Evolutionary conservation across 2,113 vertebrate species (phyloP).

Genomic region (Lethenteron reissneri): DNA sequence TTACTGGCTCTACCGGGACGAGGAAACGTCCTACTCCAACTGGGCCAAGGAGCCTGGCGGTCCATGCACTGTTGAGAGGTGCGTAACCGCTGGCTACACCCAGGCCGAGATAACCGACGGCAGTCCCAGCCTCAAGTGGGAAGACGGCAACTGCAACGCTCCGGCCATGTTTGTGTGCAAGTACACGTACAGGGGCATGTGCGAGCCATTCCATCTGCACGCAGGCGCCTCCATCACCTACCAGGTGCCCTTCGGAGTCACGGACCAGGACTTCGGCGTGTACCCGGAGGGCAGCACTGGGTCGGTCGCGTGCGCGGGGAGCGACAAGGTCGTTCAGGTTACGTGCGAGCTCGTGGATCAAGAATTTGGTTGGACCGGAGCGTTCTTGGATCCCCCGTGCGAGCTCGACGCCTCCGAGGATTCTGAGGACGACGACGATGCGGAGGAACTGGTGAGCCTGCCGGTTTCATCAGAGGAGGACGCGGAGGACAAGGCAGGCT

Average conservation of each 20-base stretch:
- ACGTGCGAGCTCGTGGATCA: neutral
- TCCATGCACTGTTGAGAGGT: neutral
- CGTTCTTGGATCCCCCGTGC: neutral
- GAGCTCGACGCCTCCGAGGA: no score
- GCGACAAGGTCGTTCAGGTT: neutral
- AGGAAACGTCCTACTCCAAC: neutral
- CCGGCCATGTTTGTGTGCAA: neutral
- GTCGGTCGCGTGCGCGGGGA: neutral
- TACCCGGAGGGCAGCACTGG: constrained; percentile 3
- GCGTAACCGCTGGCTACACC: neutral
- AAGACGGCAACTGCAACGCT: neutral
- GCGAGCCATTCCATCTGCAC: neutral
- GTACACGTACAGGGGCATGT: neutral
- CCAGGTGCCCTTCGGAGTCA: neutral
- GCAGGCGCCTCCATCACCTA: neutral
- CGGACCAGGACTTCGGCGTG: neutral
- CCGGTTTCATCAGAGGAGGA: no score
- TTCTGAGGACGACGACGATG: no score
- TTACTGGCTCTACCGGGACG: neutral
- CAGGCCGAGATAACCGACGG: neutral
- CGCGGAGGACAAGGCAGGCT: neutral
- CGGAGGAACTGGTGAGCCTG: no score
- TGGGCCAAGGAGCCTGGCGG: constrained; percentile 1
- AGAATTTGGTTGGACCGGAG: constrained; percentile 3
- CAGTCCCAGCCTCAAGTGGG: neutral